phyloP scores from a whole-genome alignment of 2,797 vertebrate species.

The Poliocrania exsul region DNA sequence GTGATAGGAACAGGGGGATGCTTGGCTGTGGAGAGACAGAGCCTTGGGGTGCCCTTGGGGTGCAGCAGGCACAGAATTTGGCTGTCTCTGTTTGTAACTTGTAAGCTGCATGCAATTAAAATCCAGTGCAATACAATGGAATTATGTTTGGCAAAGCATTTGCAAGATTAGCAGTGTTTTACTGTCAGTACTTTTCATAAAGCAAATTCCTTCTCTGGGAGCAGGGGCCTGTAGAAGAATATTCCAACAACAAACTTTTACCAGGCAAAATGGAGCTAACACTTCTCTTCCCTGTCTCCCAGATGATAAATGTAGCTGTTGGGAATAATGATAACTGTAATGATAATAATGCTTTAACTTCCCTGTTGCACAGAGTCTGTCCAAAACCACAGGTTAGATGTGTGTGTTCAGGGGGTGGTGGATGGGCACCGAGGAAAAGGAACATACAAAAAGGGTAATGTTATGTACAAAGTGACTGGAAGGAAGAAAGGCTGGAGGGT shows the following conservation, averaged over 20 bases:
- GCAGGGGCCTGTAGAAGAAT: neutral
- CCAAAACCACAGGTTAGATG: neutral
- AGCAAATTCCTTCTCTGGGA: neutral
- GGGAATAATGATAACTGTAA: neutral
- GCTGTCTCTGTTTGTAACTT: neutral
- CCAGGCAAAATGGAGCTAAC: neutral
- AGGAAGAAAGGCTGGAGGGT: constrained; percentile 24
- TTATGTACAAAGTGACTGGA: neutral
- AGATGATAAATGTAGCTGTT: neutral
- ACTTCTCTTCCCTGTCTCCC: neutral
- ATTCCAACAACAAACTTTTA: neutral
- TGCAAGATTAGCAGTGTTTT: neutral
- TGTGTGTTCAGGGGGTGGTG: neutral
- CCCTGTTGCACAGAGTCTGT: neutral
- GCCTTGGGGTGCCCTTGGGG: neutral
- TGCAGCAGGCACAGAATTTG: neutral
- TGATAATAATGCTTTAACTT: neutral
- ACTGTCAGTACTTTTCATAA: neutral
- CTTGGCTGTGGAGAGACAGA: neutral
- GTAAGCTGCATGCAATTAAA: neutral
- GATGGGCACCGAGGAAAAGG: neutral
- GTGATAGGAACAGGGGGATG: neutral
- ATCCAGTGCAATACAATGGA: neutral
- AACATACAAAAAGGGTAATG: neutral
- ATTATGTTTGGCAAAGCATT: neutral